Evolutionary conservation across 2,888 invertebrate genomes (phyloP), one percentile per base, ranked within the genome.

Genomic region (Disparrhopalites patrizii): DNA sequence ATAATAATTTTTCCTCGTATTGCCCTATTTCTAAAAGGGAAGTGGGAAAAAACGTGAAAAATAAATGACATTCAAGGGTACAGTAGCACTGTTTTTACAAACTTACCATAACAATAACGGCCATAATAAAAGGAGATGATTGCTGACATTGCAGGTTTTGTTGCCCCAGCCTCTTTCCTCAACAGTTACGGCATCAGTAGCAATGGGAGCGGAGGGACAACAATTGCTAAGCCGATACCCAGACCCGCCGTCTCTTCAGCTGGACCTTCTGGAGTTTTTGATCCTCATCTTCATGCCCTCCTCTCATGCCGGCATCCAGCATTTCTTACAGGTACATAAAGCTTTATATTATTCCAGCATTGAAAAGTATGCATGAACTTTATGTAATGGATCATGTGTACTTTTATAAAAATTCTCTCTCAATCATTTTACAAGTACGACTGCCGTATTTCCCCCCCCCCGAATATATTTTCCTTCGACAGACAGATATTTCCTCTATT

Each of bases 221-320:
- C 63, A 20, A 87, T 91, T 78, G 90, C 91, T 58, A 91, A 91
- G 81, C 91, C 91, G 15, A 90, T 92, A 77, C 90, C 92, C 64
- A 87, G 91, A 80, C 84, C 91, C 71, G 86, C 83, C 28, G 71
- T 73, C 25, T 71, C 73, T 25, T 72, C 73, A 27, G 69, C 73
- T 28, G 70, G 70, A 18, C 72, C 76, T 60, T 82, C 78, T 79
- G 82, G 78, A 23, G 76, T 83, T 82, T 80, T 79, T 76, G 80
- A 89, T 75, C 88, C 89, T 76, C 91, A 91, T 80, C 86, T 93
- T 77, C 90, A 90, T 79, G 85, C 89, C 13, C 81, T 89, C 69
- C 82, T 92, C 77, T 88, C 91, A 40, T 92, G 91, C 79, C 88
- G 93, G 77, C 82, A 86, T 68, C 89, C 90, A 79, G 92, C 91